A percentile compares a stretch with the other conserved stretches of the same genome.
Conservation (phyloP, 2,888 invertebrate genomes). For the Ophraella communa region DNA sequence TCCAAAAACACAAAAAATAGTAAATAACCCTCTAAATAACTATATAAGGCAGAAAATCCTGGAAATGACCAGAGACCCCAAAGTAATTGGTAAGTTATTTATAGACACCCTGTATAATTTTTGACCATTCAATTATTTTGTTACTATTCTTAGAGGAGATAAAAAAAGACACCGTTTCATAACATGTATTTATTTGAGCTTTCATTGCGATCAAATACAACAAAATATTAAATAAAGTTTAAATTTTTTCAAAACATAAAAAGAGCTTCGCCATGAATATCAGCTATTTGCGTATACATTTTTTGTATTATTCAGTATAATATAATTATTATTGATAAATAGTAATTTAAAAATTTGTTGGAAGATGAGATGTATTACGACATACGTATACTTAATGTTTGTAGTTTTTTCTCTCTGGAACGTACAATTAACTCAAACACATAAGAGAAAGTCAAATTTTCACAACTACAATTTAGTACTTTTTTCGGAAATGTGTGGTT, state of each 20-base stretch:
- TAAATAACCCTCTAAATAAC: too few relatives aligned
- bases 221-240: conserved; percentile 81
- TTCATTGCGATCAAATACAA: conserved; percentile 87
- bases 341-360: conserved; percentile 62
- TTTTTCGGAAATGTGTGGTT: conserved; percentile 45
- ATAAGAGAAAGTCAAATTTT: conserved; percentile 42
- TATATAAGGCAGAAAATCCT: too few relatives aligned
- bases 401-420: conserved; percentile 59
- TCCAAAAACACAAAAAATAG: too few relatives aligned
- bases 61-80: too few relatives aligned
- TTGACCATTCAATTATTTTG: too few relatives aligned
- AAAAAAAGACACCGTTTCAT: conserved; percentile 61
- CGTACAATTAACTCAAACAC: conserved; percentile 43
- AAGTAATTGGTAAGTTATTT: too few relatives aligned
- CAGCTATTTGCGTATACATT: conserved; percentile 76
- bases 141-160: background rate
- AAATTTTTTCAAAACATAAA: conserved; percentile 73
- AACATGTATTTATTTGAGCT: conserved; percentile 88
- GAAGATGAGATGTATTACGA: conserved; percentile 70
- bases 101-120: too few relatives aligned
- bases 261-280: conserved; percentile 71
- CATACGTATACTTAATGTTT: conserved; percentile 80
- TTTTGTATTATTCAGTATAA: conserved; percentile 69
- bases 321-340: conserved; percentile 63
- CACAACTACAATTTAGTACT: conserved; percentile 44